Evolutionary conservation across 2,888 invertebrate genomes (phyloP).

Genomic region (Oscheius sp.): DNA sequence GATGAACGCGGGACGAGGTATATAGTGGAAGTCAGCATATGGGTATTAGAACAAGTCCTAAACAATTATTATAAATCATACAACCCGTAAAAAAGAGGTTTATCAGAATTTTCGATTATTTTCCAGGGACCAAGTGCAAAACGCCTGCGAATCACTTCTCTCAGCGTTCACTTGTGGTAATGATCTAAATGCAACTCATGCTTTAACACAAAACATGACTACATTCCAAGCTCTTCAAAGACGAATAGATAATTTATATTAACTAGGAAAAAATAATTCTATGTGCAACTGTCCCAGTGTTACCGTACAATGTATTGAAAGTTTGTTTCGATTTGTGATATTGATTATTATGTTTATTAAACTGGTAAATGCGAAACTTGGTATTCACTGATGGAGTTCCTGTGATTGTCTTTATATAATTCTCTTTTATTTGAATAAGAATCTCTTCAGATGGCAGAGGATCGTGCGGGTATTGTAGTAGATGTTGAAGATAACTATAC

Average conservation of each 20-base stretch:
- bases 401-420: no score
- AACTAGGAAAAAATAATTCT: neutral
- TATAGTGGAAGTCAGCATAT: conserved; percentile 53
- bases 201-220: conserved; percentile 4
- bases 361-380: neutral
- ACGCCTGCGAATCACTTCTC: conserved; percentile 16
- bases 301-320: neutral
- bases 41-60: conserved; percentile 39
- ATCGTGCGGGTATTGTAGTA: no score
- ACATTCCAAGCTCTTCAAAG: conserved; percentile 21
- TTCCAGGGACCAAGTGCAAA: conserved; percentile 4
- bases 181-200: conserved; percentile 10
- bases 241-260: neutral
- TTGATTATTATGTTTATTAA: conserved; percentile 21
- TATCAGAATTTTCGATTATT: neutral
- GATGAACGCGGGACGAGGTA: conserved; percentile 57
- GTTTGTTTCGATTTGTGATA: conserved; percentile 12
- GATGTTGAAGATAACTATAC: no score
- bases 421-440: no score
- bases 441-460: no score
- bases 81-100: neutral
- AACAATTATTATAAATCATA: conserved; percentile 16
- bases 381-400: neutral
- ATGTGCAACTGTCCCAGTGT: neutral
- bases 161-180: conserved; percentile 16